Evolutionary conservation across 1,140 invertebrate species (phyloP).

Genomic region (Calliphora vicina): DNA sequence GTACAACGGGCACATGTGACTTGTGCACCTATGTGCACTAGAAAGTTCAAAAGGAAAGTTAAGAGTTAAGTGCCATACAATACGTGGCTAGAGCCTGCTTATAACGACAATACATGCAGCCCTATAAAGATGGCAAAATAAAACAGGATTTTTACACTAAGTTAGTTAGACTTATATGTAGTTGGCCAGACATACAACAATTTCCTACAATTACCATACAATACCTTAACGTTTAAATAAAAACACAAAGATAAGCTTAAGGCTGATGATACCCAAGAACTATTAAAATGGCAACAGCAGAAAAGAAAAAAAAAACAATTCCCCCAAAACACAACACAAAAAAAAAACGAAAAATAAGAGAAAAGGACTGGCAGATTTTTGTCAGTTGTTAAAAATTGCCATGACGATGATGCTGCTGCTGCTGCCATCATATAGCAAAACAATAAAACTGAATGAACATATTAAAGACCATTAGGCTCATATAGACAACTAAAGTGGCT

Average conservation of each 20-base stretch:
- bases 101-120: not conserved
- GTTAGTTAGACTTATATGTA: not conserved
- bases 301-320: not conserved
- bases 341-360: too few species aligned
- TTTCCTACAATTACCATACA: not conserved
- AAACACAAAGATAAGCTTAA: not conserved
- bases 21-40: constrained; percentile 8
- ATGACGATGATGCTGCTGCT: not conserved
- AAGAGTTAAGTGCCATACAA: constrained; percentile 16
- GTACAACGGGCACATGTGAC: not conserved
- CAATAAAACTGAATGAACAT: constrained; percentile 32
- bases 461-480: constrained; percentile 35
- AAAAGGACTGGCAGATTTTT: not conserved
- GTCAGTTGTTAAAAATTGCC: constrained; percentile 13
- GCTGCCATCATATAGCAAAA: constrained; percentile 8
- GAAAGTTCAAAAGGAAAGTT: constrained; percentile 8
- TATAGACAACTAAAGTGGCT: constrained; percentile 35
- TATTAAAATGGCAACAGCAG: not conserved
- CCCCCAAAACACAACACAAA: too few species aligned
- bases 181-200: not conserved
- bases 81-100: constrained; percentile 1
- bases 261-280: not conserved
- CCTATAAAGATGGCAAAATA: not conserved
- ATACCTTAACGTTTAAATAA: not conserved
- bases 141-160: not conserved